Evolutionary conservation across 2,797 vertebrate species (phyloP).

Genomic region (Monodelphis domestica): DNA sequence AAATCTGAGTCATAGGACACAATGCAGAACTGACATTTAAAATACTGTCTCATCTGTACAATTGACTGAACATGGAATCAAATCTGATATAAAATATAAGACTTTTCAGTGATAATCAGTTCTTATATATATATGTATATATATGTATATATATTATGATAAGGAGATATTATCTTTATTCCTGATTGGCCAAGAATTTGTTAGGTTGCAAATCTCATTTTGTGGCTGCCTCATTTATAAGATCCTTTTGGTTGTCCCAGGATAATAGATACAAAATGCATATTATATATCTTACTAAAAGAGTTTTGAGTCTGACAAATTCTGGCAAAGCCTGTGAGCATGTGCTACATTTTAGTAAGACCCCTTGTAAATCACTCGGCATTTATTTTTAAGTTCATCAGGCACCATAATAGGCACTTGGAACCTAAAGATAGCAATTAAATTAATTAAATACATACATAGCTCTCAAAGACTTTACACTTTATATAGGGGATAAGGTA

Average conservation of each 20-base stretch:
- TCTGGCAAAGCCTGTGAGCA: not conserved
- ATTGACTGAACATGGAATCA: not conserved
- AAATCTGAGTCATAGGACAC: constrained; percentile 13
- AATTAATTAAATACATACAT: too few species aligned
- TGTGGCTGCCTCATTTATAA: not conserved
- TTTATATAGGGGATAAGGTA: too few species aligned
- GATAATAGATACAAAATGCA: not conserved
- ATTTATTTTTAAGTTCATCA: too few species aligned
- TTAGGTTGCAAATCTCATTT: not conserved
- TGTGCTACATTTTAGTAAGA: too few species aligned
- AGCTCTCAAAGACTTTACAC: too few species aligned
- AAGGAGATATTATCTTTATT: constrained; percentile 1
- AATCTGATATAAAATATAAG: not conserved
- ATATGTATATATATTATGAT: constrained; percentile 5
- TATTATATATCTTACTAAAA: not conserved
- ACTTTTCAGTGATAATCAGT: not conserved
- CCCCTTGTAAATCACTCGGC: too few species aligned
- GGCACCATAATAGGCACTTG: too few species aligned
- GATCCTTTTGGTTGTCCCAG: not conserved
- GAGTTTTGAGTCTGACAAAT: not conserved
- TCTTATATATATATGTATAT: constrained; percentile 3
- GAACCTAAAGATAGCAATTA: too few species aligned
- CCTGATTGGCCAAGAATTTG: not conserved
- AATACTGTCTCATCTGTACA: constrained; percentile 5
- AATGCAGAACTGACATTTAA: not conserved